These are phyloP conservation scores for Drosophila albomicans DNA, from an alignment of 1,140 invertebrate genomes.

Conservation along the genomic window DNA sequence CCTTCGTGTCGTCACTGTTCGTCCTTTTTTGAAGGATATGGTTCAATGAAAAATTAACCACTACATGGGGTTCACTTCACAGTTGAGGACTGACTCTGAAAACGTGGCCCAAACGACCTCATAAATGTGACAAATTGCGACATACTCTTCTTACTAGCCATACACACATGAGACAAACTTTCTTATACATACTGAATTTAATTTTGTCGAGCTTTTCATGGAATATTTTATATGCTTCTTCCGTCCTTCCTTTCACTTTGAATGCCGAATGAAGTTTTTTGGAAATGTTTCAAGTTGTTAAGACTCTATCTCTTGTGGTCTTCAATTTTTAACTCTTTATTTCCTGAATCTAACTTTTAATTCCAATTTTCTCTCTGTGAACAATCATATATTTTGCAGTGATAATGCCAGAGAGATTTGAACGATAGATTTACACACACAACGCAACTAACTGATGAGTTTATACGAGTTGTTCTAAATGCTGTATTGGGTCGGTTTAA, in stretches of 20 bases:
- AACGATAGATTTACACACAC: slow-evolving; percentile 2
- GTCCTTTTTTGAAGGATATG: slow-evolving; percentile 39
- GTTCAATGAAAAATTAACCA: slow-evolving; percentile 59
- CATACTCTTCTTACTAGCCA: neutral
- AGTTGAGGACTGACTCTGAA: neutral
- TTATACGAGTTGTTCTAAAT: slow-evolving; percentile 24
- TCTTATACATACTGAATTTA: slow-evolving; percentile 26
- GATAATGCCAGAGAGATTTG: neutral
- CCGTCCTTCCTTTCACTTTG: neutral
- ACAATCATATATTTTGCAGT: slow-evolving; percentile 31
- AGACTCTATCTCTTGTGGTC: neutral
- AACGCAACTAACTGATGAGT: neutral
- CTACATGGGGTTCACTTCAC: slow-evolving; percentile 30
- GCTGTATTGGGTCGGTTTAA: slow-evolving; percentile 44
- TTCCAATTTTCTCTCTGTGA: neutral
- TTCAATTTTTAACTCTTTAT: slow-evolving; percentile 10
- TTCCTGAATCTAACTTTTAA: neutral
- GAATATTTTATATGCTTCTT: slow-evolving; percentile 12
- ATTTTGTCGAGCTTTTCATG: slow-evolving; percentile 15
- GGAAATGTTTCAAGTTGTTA: neutral
- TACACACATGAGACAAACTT: neutral
- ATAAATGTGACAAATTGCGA: slow-evolving; percentile 64
- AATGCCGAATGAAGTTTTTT: neutral
- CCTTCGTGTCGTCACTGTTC: slow-evolving; percentile 18
- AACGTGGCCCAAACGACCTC: slow-evolving; percentile 43